Base-by-base conservation (phyloP, 2,888 invertebrate species). In the Aradus depressus region DNA sequence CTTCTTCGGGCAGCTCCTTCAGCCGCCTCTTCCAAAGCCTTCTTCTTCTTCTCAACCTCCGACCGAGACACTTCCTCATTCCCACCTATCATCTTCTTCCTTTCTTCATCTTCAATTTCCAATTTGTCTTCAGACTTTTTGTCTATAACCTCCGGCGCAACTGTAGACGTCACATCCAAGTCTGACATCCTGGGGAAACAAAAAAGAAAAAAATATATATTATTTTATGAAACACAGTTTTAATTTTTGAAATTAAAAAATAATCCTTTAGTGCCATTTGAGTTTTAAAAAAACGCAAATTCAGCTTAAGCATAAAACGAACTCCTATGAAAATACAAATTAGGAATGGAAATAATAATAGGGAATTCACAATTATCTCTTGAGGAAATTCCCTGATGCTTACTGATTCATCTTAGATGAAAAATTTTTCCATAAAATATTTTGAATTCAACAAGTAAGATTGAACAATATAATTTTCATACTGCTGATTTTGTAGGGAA, bases 41-140 rank as follows among this genome's bases (percentile, higher is more conserved):
- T 86, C 66, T 81, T 84, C 52, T 83, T 83, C 26, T 82, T 82
- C 69, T 83, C 83, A 55, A 81, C 75, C 44, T 81, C 82, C 60
- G 81, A 79, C 60, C 78, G 77, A 4, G 74, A 76, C 18, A 75
- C 73, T 62, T 75, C 77, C 60, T 75, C 77, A 60, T 79, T 80
- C 28, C 71, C 72, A 65, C 81, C 81, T 62, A 76, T 63, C 64
- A 70, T 71, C 62, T 72, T 70, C 65, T 79, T 79, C 57, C 75
- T 72, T 61, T 80, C 79, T 62, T 80, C 80, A 44, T 75, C 74
- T 64, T 79, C 79, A 54, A 80, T 79, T 64, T 77, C 75, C 63
- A 75, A 73, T 65, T 79, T 79, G 64, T 82, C 82, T 49, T 79
- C 74, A 58, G 73, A 71, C 62, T 75, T 75, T 14, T 50, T 52